Evolutionary conservation across 2,888 invertebrate species (phyloP), one percentile per base, ranked within the genome.

Genomic region (Drosophila pseudotakahashii): DNA sequence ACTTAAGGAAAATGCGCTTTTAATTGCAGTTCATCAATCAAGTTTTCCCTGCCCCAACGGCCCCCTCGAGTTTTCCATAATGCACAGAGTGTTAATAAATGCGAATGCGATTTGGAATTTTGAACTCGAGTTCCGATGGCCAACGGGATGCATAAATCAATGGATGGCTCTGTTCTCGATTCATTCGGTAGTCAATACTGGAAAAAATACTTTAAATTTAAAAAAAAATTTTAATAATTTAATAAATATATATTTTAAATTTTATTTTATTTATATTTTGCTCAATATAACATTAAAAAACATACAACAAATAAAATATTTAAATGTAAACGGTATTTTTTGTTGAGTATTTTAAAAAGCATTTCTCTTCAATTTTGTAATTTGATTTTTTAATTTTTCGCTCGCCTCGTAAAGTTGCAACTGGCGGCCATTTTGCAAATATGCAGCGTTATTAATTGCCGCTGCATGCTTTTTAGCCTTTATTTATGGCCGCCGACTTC

Each of bases 21-120:
- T 89, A 90, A 90, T 90, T 89, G 89, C 76, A 57, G 74, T 68
- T 70, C 84, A 84, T 90, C 86, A 89, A 90, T 89, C 89, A 89
- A 80, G 50, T 37, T 32, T 47, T 58, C 9, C 16, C 36, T 7
- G n/a, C 13, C 13, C 23, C 32, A 1, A 34, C 19, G 11, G 10
- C 14, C n/a, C 3, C n/a, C 11, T 41, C 7, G 7, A 0, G 3
- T 16, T 66, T 37, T 37, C 7, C 7, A 5, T 19, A 64, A 54
- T 67, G 68, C 53, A 54, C 44, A 39, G 23, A 66, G 68, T 51
- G 59, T n/a, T 48, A 72, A 61, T 53, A 75, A 75, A 55, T 60
- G 52, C 80, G 52, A 60, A 59, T 59, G 42, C 55, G 32, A 66
- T 44, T 59, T 63, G 62, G 16, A 14, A 62, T 44, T 64, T 48